phyloP scores from a whole-genome alignment of 2,113 vertebrate genomes.

The Toxotes chatareus region DNA sequence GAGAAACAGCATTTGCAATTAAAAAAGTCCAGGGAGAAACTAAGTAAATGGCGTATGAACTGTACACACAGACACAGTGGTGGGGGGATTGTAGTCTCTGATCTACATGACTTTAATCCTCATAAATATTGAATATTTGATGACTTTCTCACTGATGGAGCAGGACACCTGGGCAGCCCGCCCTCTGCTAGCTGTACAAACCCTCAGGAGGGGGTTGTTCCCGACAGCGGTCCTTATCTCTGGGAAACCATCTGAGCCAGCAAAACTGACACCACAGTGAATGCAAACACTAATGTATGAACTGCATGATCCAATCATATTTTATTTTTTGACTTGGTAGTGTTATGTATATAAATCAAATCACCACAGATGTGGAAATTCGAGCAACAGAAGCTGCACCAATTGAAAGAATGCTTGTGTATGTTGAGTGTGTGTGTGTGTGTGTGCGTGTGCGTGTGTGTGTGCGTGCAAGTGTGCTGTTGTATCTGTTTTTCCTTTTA shows the following conservation, averaged over 20 bases:
- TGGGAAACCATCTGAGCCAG: conserved; percentile 55
- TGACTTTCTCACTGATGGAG: conserved; percentile 78
- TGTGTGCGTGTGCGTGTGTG: conserved; percentile 33
- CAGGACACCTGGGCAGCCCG: conserved; percentile 71
- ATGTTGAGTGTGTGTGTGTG: conserved; percentile 17
- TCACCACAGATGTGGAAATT: neutral
- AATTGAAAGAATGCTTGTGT: conserved; percentile 9
- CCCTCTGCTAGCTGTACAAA: conserved; percentile 47
- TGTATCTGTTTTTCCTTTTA: conserved; percentile 71
- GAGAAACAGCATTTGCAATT: conserved; percentile 3
- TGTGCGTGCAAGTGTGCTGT: conserved; percentile 12
- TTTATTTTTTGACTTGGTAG: conserved; percentile 43
- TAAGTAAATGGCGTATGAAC: neutral
- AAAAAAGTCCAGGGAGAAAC: conserved; percentile 10
- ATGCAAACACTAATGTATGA: conserved; percentile 24
- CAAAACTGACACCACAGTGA: conserved; percentile 48
- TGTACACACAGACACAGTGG: conserved; percentile 20
- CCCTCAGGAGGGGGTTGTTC: conserved; percentile 56
- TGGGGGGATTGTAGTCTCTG: conserved; percentile 64
- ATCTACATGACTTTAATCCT: conserved; percentile 69
- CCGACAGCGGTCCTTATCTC: conserved; percentile 51
- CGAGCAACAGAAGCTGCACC: conserved; percentile 23
- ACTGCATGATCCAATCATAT: neutral
- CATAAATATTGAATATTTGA: conserved; percentile 80
- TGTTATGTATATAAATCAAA: conserved; percentile 32